These are phyloP conservation scores for Phaenicophaeus curvirostris DNA, from an alignment of 2,797 vertebrate species.

Conservation along the genomic window DNA sequence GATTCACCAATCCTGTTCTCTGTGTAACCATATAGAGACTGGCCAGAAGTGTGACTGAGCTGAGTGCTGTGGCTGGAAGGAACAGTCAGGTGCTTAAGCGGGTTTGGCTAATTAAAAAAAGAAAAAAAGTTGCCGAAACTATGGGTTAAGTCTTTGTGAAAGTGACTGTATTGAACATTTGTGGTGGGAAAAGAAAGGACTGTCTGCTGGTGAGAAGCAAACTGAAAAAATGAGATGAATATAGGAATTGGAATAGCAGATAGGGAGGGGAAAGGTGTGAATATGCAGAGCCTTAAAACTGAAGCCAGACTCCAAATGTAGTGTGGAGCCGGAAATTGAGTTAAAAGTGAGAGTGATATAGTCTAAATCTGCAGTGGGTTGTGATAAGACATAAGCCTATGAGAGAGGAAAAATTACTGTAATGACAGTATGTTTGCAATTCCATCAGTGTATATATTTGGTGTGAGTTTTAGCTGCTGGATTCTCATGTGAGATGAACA, in stretches of 20 bases:
- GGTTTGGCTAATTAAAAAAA: background rate
- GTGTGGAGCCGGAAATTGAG: background rate
- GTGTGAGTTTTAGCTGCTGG: background rate
- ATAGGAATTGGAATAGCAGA: background rate
- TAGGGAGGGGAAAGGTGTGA: background rate
- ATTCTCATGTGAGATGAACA: background rate
- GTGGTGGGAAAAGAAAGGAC: constrained; percentile 13
- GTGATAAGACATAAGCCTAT: background rate
- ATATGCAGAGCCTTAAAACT: background rate
- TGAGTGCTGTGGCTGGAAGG: background rate
- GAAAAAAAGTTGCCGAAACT: background rate
- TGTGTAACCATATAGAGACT: background rate
- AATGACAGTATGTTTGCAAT: background rate
- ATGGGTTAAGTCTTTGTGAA: background rate
- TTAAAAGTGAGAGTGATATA: background rate
- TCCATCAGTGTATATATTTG: background rate
- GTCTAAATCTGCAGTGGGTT: background rate
- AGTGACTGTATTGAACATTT: background rate
- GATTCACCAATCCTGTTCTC: background rate
- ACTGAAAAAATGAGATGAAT: background rate
- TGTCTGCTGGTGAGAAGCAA: constrained; percentile 12
- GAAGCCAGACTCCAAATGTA: background rate
- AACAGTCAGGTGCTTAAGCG: background rate
- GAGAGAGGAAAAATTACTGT: background rate
- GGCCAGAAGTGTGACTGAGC: background rate